Base-by-base conservation (phyloP, 2,797 vertebrate species). In the Schizothorax lantsangensis region DNA sequence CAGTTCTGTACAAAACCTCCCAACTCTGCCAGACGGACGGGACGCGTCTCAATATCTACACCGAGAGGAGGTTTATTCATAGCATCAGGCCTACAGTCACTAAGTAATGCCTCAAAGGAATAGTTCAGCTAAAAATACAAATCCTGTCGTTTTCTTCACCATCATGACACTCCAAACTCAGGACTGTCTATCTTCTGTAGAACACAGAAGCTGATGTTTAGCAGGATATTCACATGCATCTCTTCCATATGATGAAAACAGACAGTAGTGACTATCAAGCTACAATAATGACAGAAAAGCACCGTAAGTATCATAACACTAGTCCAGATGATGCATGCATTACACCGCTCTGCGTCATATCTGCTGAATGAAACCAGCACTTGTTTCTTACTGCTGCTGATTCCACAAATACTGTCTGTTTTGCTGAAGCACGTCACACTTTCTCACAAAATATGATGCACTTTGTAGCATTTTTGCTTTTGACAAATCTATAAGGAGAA, bases 1-100 rank as follows among this genome's bases (percentile, higher is more conserved):
- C 91, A 88, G 91, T 90, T 90, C 89, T 92, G 91, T 86, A 92
- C 91, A 90, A 89, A 92, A 86, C 87, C 89, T 91, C 90, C 88
- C 88, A 77, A 87, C 85, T 90, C 91, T 11, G 82, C 88, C 86
- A 87, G 90, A 89, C 90, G 83, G 43, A 90, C 86, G 91, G 23
- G 88, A 88, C 11, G 87, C 82, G 79, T 90, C 90, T 91, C 90
- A 91, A 91, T 87, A 86, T 86, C 91, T 91, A 66, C 89, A 90
- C 87, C 91, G 86, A 84, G 71, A 26, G 23, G 5, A n/a, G 21
- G 5, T 11, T 45, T 26, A 6, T 9, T 45, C 64, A 36, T 6
- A 36, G 14, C 33, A 17, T 75, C 47, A 77, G 26, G 17, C 17
- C 14, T 45, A 11, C 38, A n/a, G 40, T 12, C 40, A n/a, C 38